phyloP scores from a whole-genome alignment of 1,140 invertebrate genomes.

The Heliothis subflexa region DNA sequence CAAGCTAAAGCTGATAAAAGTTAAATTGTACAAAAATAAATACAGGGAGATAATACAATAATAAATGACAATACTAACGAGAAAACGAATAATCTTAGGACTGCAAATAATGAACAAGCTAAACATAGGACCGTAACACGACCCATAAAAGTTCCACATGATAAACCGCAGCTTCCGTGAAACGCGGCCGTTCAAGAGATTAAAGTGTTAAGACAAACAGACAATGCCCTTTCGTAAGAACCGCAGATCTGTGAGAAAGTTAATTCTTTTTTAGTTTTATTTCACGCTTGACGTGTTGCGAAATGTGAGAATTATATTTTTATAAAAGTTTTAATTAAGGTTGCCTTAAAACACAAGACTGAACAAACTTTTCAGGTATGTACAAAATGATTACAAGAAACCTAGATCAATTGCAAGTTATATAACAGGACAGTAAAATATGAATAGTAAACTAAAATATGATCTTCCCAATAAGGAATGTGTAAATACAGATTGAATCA shows the following conservation, averaged over 20 bases:
- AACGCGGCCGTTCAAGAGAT: constrained; percentile 34
- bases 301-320: neutral
- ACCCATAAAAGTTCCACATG: constrained; percentile 12
- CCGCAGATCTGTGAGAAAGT: constrained; percentile 10
- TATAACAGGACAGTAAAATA: too few species aligned
- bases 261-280: constrained; percentile 11
- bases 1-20: neutral
- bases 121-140: neutral
- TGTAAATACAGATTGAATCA: neutral
- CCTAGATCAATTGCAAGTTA: too few species aligned
- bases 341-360: too few species aligned
- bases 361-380: too few species aligned
- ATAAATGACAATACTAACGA: neutral
- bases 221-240: constrained; percentile 36
- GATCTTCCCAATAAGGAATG: neutral
- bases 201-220: constrained; percentile 37
- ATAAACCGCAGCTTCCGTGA: constrained; percentile 39
- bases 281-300: neutral
- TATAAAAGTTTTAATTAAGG: neutral
- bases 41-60: neutral
- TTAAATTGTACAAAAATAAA: neutral
- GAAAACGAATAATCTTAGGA: neutral
- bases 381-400: too few species aligned
- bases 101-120: neutral
- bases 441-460: too few species aligned